Conservation (phyloP, 2,113 vertebrate genomes). For the Marcusenius ussheri region DNA sequence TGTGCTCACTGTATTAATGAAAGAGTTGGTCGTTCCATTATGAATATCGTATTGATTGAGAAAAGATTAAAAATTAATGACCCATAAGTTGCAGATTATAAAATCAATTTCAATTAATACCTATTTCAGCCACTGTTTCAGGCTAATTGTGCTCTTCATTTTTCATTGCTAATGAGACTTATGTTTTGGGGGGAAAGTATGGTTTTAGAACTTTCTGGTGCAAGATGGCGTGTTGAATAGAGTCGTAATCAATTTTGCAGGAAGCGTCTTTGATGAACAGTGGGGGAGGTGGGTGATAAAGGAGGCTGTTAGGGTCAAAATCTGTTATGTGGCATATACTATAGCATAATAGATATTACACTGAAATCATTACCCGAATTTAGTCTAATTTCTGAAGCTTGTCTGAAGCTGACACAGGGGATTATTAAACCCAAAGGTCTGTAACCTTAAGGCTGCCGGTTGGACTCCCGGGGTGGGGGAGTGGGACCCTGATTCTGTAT, state of each 20-base stretch:
- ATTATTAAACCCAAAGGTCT: not conserved
- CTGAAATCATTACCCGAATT: not conserved
- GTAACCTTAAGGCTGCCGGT: not conserved
- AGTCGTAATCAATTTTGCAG: not conserved
- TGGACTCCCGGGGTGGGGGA: not conserved
- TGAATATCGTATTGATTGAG: slow-evolving; percentile 53
- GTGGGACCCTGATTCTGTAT: not conserved
- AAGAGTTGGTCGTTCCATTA: not conserved
- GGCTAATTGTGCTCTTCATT: slow-evolving; percentile 40
- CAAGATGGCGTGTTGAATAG: not conserved
- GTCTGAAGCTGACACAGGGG: not conserved
- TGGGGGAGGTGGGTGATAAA: not conserved
- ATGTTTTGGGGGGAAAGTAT: not conserved
- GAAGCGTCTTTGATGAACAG: not conserved
- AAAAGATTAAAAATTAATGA: slow-evolving; percentile 61
- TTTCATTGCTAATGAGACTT: slow-evolving; percentile 33
- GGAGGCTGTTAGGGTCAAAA: not conserved
- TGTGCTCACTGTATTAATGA: not conserved
- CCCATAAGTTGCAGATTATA: slow-evolving; percentile 54
- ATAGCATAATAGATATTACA: not conserved
- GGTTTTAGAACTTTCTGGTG: not conserved
- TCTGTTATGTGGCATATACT: not conserved
- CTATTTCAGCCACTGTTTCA: slow-evolving; percentile 50
- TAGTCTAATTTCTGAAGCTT: not conserved
- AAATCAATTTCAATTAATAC: slow-evolving; percentile 66